phyloP scores from a whole-genome alignment of 2,888 invertebrate species.

The Raillietiella orientalis region DNA sequence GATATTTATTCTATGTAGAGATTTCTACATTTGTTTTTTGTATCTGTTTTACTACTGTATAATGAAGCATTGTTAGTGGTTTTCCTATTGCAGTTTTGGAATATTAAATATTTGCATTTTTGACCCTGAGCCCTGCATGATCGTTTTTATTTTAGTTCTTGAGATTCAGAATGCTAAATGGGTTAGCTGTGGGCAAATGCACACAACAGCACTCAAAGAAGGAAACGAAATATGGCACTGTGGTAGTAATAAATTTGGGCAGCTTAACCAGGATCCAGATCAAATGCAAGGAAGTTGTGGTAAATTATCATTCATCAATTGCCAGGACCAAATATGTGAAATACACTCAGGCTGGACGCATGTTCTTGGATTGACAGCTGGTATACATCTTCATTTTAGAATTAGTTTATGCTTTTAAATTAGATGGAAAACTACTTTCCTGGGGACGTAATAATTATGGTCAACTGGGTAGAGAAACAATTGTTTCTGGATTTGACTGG shows the following conservation, averaged over 20 bases:
- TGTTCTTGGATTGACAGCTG: neutral
- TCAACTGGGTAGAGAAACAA: constrained; percentile 27
- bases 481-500: too few species aligned
- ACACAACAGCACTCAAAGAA: constrained; percentile 24
- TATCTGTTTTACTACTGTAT: too few species aligned
- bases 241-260: constrained; percentile 57
- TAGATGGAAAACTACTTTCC: constrained; percentile 24
- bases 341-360: constrained; percentile 1
- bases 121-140: too few species aligned
- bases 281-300: neutral
- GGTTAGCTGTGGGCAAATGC: constrained; percentile 47
- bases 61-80: too few species aligned
- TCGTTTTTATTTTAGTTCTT: constrained; percentile 18
- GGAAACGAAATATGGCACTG: constrained; percentile 29
- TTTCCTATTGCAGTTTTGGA: too few species aligned
- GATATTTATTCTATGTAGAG: too few species aligned
- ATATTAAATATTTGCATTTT: too few species aligned
- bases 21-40: too few species aligned
- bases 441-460: constrained; percentile 58
- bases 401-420: constrained; percentile 12
- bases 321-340: neutral
- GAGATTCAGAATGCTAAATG: constrained; percentile 21
- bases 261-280: constrained; percentile 24
- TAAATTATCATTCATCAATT: neutral
- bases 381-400: neutral